Evolutionary conservation across 92 coral and sea anemone species (phyloP), one percentile per base, ranked within the genome.

Genomic region (Epizoanthus fatuus): DNA sequence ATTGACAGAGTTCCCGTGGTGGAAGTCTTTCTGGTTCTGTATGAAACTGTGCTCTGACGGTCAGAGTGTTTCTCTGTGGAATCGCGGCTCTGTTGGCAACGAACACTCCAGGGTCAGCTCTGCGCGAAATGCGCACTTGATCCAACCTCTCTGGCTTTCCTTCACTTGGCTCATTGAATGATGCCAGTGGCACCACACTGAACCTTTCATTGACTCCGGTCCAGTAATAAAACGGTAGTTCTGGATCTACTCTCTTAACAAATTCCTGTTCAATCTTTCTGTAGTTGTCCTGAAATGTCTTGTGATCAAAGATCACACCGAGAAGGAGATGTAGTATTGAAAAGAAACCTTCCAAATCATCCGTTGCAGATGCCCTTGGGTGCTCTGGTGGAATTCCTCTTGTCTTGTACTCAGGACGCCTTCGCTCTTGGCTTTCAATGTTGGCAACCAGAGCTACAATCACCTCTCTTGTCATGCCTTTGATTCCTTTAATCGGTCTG

Each of bases 291-390:
- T 38, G 51, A 47, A 81, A 81, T 66, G 75, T 40, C 75, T 81
- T 81, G 86, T 66, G 86, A 62, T 81, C 86, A 47, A 81, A 81
- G 4, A 15, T 51, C 35, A 75, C 56, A 20, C 86, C 86, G 35
- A 81, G 86, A 19, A 81, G 75, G 6, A 66, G 64, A 52, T 81
- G 86, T 9, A 81, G 45, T 4, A 11, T 66, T 5, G 86, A 42
- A 29, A 81, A 66, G 38, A 81, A 81, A 19, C 86, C 86, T 53
- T 81, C 86, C 62, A 81, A 13, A 60, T 65, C 86, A 81, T 81
- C 86, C 0, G 75, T 81, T 5, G 86, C 72, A 16, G 75, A 66
- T 4, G 86, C 86, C 42, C 63, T 42, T 17, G 86, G 86, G 37
- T 59, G 73, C n/a, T 60, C 76, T 44, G 85, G 85, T 3, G 73